Percentiles rank a stretch among this genome's conserved stretches.
These are phyloP conservation scores for Acronicta psi DNA, from an alignment of 2,888 invertebrate genomes.

Conservation along the genomic window DNA sequence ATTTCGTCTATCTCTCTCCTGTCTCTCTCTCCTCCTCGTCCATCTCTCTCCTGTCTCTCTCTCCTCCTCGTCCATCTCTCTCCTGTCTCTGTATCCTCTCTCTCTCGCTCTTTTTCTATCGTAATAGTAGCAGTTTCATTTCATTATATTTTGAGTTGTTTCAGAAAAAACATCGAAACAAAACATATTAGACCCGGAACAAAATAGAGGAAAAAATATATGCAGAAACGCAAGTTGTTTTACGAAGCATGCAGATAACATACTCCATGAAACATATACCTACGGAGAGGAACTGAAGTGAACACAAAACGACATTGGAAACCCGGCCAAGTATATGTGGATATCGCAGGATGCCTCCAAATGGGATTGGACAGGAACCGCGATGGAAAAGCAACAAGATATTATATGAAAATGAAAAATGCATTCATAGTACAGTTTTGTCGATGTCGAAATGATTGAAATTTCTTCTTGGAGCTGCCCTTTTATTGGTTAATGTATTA, in stretches of 20 bases:
- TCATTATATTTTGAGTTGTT: too few relatives aligned
- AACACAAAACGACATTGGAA: conserved; percentile 41
- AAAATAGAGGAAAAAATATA: conserved; percentile 2
- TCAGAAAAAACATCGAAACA: too few relatives aligned
- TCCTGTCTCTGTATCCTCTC: too few relatives aligned
- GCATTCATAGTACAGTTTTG: conserved; percentile 29
- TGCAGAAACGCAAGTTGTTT: conserved; percentile 10
- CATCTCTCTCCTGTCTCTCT: too few relatives aligned
- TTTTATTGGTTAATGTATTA: too few relatives aligned
- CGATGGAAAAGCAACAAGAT: conserved; percentile 33
- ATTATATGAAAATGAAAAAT: conserved; percentile 44
- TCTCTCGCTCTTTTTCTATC: too few relatives aligned
- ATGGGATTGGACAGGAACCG: conserved; percentile 46
- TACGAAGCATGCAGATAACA: conserved; percentile 18
- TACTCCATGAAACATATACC: conserved; percentile 33
- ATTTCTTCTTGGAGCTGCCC: too few relatives aligned
- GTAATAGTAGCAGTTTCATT: too few relatives aligned
- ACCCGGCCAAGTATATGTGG: conserved; percentile 22
- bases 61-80: too few relatives aligned
- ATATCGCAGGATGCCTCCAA: conserved; percentile 39
- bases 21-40: too few relatives aligned
- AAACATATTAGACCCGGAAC: too few relatives aligned
- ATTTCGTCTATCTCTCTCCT: too few relatives aligned
- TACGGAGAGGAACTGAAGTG: conserved; percentile 13
- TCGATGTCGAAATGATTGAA: conserved; percentile 12